These are phyloP conservation scores for Tryphoninae sp. DNA, from an alignment of 2,888 invertebrate genomes.

Conservation along the genomic window DNA sequence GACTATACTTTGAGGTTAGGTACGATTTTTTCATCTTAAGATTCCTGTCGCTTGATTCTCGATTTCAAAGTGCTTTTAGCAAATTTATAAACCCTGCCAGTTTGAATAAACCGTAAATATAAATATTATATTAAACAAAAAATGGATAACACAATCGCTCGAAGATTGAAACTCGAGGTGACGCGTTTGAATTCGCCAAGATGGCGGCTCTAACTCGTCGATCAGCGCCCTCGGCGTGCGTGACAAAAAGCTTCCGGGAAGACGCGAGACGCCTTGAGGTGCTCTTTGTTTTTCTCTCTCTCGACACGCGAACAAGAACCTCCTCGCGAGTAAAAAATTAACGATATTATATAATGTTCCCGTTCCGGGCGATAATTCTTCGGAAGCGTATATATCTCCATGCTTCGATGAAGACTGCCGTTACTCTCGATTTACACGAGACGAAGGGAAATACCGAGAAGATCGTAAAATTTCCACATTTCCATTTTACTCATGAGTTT, in stretches of 20 bases:
- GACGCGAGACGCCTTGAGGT: neutral
- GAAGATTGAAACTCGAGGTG: no score
- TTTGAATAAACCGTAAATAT: no score
- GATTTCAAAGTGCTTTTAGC: neutral
- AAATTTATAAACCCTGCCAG: neutral
- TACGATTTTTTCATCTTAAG: slow-evolving; percentile 2
- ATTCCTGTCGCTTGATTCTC: neutral
- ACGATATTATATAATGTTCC: neutral
- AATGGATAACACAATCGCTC: no score
- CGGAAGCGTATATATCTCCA: slow-evolving; percentile 4
- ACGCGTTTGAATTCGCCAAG: no score
- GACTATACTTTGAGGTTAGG: neutral
- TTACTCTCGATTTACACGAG: slow-evolving; percentile 13
- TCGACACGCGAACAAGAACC: neutral
- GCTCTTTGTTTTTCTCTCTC: neutral
- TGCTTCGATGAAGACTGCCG: slow-evolving; percentile 41
- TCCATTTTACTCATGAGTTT: neutral
- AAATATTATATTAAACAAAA: no score
- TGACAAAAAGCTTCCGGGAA: neutral
- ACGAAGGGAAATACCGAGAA: neutral
- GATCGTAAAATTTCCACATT: neutral
- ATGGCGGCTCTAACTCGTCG: no score
- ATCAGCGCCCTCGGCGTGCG: neutral
- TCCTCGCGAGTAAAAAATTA: neutral
- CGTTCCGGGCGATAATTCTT: neutral